Conservation (phyloP, 2,888 invertebrate genomes). For the Pandemis cinnamomeana region DNA sequence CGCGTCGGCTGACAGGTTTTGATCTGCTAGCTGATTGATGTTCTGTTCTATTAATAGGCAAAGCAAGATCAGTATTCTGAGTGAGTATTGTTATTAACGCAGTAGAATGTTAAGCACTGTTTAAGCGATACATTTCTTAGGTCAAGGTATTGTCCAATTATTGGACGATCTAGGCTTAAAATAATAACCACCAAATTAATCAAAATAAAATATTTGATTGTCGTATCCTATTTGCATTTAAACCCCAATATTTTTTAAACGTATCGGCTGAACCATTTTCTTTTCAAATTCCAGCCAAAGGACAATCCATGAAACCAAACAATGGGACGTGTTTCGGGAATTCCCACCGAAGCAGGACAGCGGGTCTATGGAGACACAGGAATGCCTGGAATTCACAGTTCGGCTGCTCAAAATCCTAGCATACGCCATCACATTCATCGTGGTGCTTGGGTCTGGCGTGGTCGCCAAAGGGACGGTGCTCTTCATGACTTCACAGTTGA, state of each 20-base stretch:
- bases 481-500: constrained; percentile 96
- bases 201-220: too few relatives aligned
- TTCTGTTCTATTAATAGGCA: constrained; percentile 26
- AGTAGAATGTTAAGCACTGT: neutral
- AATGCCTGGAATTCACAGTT: constrained; percentile 93
- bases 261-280: neutral
- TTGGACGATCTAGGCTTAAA: too few relatives aligned
- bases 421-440: constrained; percentile 92
- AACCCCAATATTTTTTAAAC: neutral
- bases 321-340: constrained; percentile 98
- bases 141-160: neutral
- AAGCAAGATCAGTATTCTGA: neutral
- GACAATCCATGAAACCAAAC: constrained; percentile 94
- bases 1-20: constrained; percentile 44
- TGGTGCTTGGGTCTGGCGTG: constrained; percentile 93
- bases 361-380: constrained; percentile 94
- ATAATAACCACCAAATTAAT: too few relatives aligned
- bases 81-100: neutral
- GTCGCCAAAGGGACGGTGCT: constrained; percentile 94
- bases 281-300: constrained; percentile 86
- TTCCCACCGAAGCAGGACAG: constrained; percentile 95
- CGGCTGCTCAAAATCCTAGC: constrained; percentile 93
- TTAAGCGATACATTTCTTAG: neutral
- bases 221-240: too few relatives aligned
- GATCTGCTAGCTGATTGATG: constrained; percentile 20